Evolutionary conservation across 2,888 invertebrate species (phyloP), one percentile per base, ranked within the genome.

Genomic region (Cheilosia pagana): DNA sequence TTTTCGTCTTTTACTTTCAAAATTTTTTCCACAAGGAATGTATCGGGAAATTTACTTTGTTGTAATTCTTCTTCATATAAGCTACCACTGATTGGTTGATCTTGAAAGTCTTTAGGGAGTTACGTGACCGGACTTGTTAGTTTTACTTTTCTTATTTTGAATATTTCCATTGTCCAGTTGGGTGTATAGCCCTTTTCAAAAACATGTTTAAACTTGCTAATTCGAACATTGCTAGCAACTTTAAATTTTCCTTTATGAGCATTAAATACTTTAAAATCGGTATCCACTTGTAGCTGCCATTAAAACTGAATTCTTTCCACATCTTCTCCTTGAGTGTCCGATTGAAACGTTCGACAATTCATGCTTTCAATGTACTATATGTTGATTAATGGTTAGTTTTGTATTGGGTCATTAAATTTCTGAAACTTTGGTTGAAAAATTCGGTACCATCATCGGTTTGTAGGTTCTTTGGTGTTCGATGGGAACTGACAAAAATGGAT

Each of bases 281-380:
- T 43, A 87, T 8, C 87, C 87, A 87, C 53, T 82, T 79, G 53
- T 88, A 87, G 10, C 48, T 79, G 8, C 87, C 87, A 39, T 63
- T 71, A 39, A 87, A 70, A 76, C 87, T 88, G n/a, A 88, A 88
- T 48, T 76, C 50, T 76, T 78, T 81, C 75, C 77, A 88, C 63
- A 88, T 50, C 57, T 68, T 77, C 35, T 78, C 72, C 67, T 65
- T 88, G n/a, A 87, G 55, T 3, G 87, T 87, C 35, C 87, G 25
- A 59, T 87, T 87, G 28, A 87, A 87, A 21, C 87, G 74, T 76
- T 87, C 87, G 6, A 48, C 28, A 48, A 65, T 65, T 65, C 50
- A 50, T 39, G 35, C 50, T 50, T 63, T 63, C 12, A 63, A 31
- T 12, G 5, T n/a, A 21, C 48, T 50, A 8, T 48, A 50, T 14